Evolutionary conservation across 2,888 invertebrate species (phyloP).

Genomic region (Empis stercorea): DNA sequence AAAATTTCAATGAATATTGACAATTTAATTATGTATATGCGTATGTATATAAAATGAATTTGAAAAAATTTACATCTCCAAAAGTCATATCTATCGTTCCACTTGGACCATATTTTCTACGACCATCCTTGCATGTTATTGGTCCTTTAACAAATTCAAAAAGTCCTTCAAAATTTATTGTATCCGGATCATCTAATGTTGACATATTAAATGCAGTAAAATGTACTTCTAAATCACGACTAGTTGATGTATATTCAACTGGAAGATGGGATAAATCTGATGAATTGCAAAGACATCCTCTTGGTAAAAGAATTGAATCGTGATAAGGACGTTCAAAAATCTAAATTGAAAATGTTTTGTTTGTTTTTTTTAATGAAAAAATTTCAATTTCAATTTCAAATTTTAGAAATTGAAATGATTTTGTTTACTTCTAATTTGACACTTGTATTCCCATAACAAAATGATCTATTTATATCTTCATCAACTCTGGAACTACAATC

Average conservation of each 20-base stretch:
- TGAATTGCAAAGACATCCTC: constrained; percentile 68
- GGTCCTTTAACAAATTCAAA: constrained; percentile 67
- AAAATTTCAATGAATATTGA: not conserved
- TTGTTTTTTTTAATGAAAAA: too few species aligned
- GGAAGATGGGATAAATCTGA: constrained; percentile 41
- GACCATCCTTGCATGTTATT: constrained; percentile 54
- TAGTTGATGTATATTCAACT: constrained; percentile 63
- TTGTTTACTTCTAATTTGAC: constrained; percentile 48
- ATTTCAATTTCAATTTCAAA: too few species aligned
- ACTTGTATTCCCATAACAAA: constrained; percentile 57
- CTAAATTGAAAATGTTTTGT: constrained; percentile 13
- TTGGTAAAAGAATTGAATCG: constrained; percentile 55
- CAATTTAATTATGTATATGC: not conserved
- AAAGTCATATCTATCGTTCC: constrained; percentile 56
- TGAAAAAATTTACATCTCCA: constrained; percentile 30
- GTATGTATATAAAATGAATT: not conserved
- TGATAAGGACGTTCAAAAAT: constrained; percentile 66
- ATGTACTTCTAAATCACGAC: constrained; percentile 64
- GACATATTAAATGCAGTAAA: constrained; percentile 76
- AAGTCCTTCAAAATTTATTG: constrained; percentile 70
- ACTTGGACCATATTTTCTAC: constrained; percentile 59
- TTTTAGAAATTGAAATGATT: too few species aligned
- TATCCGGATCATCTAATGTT: constrained; percentile 71
- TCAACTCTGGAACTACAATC: constrained; percentile 33
- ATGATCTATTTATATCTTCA: constrained; percentile 53